These are phyloP conservation scores for Smithornis capensis DNA, from an alignment of 2,113 vertebrate genomes.

Conservation along the genomic window DNA sequence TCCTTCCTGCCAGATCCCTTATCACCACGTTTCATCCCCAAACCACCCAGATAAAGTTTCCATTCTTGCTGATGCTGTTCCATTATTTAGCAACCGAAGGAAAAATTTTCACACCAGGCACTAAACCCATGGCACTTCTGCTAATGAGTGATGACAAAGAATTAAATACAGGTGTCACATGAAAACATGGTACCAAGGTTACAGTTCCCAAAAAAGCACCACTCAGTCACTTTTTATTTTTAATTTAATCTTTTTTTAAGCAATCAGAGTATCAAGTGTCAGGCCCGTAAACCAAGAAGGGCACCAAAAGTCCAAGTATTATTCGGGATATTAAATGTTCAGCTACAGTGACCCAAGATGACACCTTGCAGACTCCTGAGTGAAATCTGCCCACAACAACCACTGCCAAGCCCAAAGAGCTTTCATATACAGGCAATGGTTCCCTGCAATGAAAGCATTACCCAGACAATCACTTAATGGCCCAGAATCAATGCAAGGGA, in stretches of 20 bases:
- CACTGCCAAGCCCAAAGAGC: neutral
- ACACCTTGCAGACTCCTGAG: neutral
- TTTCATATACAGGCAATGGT: fast-evolving
- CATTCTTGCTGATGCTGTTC: neutral
- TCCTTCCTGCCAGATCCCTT: conserved; percentile 16
- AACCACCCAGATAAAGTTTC: neutral
- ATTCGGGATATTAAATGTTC: neutral
- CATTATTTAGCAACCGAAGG: neutral
- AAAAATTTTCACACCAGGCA: neutral
- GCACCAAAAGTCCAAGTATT: neutral
- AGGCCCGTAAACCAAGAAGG: neutral
- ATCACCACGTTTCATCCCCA: neutral
- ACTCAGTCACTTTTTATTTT: neutral
- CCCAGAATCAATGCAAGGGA: neutral
- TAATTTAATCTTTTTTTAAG: neutral
- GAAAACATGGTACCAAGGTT: neutral
- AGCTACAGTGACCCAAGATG: neutral
- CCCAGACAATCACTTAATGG: neutral
- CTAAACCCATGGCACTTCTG: fast-evolving
- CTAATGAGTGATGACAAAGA: neutral
- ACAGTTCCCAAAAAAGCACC: neutral
- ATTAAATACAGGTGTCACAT: neutral
- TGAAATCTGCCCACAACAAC: fast-evolving
- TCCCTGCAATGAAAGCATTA: neutral
- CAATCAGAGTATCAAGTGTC: neutral